Evolutionary conservation across 2,113 vertebrate genomes (phyloP), one percentile per base, ranked within the genome.

Genomic region (Bucco capensis): DNA sequence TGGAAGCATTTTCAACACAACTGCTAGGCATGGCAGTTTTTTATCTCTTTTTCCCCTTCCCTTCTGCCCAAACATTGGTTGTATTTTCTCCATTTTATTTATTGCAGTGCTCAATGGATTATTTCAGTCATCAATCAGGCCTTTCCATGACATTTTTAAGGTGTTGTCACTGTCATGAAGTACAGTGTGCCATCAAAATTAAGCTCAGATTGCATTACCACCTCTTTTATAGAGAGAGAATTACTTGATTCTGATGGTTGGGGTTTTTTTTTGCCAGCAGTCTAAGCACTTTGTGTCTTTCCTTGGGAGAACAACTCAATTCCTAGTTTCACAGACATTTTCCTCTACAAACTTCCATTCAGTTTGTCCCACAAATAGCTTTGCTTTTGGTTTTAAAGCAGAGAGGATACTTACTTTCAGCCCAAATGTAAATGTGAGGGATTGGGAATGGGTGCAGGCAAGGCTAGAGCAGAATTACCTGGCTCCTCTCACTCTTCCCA

Each of bases 41-140:
- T 76, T n/a, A 76, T 86, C 67, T 51, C 40, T 37, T 18, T 35
- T 8, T 8, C 14, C 3, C 42, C 46, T 78, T 73, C 86, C 28
- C 28, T 28, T 73, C 89, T 85, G 50, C 80, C 3, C 4, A 95
- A 96, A 89, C 91, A 77, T 62, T 60, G 89, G 90, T 95, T 96
- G 94, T 96, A 96, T 96, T 96, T 96, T 87, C 86, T 92, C 86
- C 90, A 61, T n/a, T 94, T 96, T 96, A 96, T 96, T 96, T 96
- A 95, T 96, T 92, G 89, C 81, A 96, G 86, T 89, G 92, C 94
- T 96, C 94, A 96, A 94, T 96, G 89, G 96, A 95, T 95, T 96
- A 96, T 96, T 96, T 91, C 95, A 56, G 94, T 71, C 77, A 91
- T 96, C 95, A 96, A 96, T 96, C 96, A 96, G 70, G 22, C n/a